Evolutionary conservation across 2,113 vertebrate genomes (phyloP).

Genomic region (Daboia siamensis): DNA sequence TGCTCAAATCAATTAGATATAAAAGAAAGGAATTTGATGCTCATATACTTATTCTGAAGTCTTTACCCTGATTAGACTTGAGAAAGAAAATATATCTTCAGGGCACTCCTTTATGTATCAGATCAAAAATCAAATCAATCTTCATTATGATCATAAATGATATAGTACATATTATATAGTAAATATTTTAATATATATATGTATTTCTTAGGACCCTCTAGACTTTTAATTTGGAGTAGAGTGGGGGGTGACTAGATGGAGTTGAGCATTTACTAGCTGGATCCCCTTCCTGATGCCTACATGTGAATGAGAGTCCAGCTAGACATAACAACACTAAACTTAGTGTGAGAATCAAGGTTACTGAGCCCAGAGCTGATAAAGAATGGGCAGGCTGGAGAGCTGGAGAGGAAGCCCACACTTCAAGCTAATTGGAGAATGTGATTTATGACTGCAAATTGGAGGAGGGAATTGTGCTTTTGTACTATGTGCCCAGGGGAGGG

Average conservation of each 20-base stretch:
- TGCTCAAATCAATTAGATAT: background rate
- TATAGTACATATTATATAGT: too few species aligned
- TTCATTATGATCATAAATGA: background rate
- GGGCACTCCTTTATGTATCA: background rate
- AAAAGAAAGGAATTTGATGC: background rate
- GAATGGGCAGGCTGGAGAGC: too few species aligned
- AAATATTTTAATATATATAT: too few species aligned
- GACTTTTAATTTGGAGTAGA: background rate
- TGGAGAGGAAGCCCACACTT: too few species aligned
- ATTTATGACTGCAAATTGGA: too few species aligned
- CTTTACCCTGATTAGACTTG: background rate
- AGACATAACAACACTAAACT: too few species aligned
- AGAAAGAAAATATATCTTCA: background rate
- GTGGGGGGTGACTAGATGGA: background rate
- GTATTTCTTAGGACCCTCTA: background rate
- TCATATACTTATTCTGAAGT: background rate
- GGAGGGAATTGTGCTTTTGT: too few species aligned
- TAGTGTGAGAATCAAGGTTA: too few species aligned
- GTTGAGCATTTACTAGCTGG: background rate
- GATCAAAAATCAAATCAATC: background rate
- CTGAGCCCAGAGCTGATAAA: too few species aligned
- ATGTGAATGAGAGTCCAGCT: too few species aligned
- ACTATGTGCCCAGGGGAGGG: too few species aligned
- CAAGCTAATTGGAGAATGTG: too few species aligned
- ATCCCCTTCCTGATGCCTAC: background rate